These are phyloP conservation scores for Theristicus caerulescens DNA, from an alignment of 2,113 vertebrate genomes.

Conservation along the genomic window DNA sequence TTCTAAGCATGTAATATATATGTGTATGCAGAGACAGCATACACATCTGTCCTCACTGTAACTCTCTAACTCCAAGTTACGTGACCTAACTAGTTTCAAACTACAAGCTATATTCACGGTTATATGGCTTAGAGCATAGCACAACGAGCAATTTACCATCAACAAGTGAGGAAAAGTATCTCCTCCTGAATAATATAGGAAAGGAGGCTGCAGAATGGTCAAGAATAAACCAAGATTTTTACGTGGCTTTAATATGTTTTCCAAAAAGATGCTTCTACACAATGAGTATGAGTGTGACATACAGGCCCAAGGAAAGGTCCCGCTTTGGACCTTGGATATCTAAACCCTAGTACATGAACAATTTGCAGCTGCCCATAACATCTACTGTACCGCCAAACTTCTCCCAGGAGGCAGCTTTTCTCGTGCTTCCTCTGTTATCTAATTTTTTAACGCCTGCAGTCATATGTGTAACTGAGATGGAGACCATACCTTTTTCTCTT, in stretches of 20 bases:
- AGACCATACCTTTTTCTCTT: slow-evolving; percentile 86
- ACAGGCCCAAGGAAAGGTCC: not conserved
- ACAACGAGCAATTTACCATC: not conserved
- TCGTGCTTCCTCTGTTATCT: not conserved
- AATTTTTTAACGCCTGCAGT: not conserved
- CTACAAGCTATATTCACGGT: not conserved
- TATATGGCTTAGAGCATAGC: not conserved
- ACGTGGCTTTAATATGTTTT: not conserved
- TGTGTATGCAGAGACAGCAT: not conserved
- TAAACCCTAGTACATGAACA: not conserved
- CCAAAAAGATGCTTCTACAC: not conserved
- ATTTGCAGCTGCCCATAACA: not conserved
- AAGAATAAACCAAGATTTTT: not conserved
- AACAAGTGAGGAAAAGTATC: not conserved
- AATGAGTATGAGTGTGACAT: not conserved
- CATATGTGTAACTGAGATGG: not conserved
- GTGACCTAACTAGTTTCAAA: not conserved
- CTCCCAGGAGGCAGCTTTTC: not conserved
- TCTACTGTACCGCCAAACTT: not conserved
- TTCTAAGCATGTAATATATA: not conserved
- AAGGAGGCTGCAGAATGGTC: not conserved
- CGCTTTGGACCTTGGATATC: not conserved
- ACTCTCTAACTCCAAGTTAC: not conserved
- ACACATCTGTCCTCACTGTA: not conserved
- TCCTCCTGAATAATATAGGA: not conserved